phyloP scores from a whole-genome alignment of 2,113 vertebrate genomes.

The Barbus barbus region DNA sequence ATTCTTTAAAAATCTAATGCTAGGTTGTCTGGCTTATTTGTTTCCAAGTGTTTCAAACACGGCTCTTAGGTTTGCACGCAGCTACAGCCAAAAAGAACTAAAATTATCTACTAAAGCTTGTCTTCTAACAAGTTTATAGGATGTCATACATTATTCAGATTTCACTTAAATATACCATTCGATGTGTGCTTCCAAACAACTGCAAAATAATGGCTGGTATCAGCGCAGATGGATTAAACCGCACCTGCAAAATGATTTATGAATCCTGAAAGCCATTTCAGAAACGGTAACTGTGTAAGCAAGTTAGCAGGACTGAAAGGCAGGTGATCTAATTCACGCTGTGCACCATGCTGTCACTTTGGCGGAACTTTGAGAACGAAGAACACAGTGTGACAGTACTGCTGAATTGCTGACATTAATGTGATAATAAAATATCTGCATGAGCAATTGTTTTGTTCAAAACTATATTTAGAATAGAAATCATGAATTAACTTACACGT shows the following conservation, averaged over 20 bases:
- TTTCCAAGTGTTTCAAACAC: background rate
- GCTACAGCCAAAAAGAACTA: background rate
- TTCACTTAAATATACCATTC: background rate
- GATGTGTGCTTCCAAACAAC: background rate
- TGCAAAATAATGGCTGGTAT: background rate
- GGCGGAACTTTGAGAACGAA: background rate
- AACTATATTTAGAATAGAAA: background rate
- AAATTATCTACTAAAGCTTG: background rate
- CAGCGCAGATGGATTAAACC: background rate
- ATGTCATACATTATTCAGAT: background rate
- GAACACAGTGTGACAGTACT: slow-evolving; percentile 6
- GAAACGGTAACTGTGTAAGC: background rate
- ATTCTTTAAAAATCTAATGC: background rate
- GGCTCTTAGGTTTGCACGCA: background rate
- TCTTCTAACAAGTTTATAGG: background rate
- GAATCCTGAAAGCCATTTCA: background rate
- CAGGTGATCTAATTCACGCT: background rate
- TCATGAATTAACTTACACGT: background rate
- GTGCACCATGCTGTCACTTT: background rate
- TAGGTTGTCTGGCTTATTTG: background rate
- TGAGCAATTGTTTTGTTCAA: background rate
- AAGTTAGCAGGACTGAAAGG: background rate
- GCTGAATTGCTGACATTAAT: background rate
- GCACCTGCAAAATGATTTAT: slow-evolving; percentile 5
- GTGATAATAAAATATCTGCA: background rate